Evolutionary conservation across 2,888 invertebrate genomes (phyloP).

Genomic region (Melinaea marsaeus): DNA sequence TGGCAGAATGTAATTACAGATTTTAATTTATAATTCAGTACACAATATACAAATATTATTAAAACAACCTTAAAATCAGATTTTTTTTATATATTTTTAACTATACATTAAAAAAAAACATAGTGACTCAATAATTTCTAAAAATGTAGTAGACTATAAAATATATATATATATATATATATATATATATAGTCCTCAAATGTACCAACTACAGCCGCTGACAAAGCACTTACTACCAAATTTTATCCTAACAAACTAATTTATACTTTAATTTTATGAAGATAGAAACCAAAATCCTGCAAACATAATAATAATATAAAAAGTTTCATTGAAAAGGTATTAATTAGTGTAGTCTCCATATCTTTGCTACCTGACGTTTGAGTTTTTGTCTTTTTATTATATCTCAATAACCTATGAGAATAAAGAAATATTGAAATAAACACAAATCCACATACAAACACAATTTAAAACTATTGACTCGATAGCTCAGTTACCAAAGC

Average conservation of each 20-base stretch:
- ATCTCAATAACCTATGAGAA: background rate
- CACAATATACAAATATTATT: too few relatives aligned
- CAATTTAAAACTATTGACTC: too few relatives aligned
- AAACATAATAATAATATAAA: slow-evolving; percentile 10
- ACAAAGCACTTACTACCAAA: slow-evolving; percentile 30
- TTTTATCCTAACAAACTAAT: background rate
- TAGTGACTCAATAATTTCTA: too few relatives aligned
- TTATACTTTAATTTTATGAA: background rate
- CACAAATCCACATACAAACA: too few relatives aligned
- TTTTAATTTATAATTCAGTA: too few relatives aligned
- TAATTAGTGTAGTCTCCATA: slow-evolving; percentile 52
- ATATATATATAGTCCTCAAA: slow-evolving; percentile 19
- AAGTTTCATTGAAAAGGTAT: slow-evolving; percentile 35
- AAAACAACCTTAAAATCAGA: too few relatives aligned
- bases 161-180: background rate
- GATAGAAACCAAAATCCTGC: slow-evolving; percentile 23
- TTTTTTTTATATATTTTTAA: too few relatives aligned
- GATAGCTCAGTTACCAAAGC: too few relatives aligned
- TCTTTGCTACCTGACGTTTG: slow-evolving; percentile 49
- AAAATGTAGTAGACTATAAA: too few relatives aligned
- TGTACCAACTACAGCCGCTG: slow-evolving; percentile 36
- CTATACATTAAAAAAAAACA: too few relatives aligned
- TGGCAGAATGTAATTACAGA: too few relatives aligned
- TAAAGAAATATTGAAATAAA: background rate
- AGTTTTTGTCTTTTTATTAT: slow-evolving; percentile 35